Conservation (phyloP, 2,888 invertebrate species). For the Nemurella pictetii region DNA sequence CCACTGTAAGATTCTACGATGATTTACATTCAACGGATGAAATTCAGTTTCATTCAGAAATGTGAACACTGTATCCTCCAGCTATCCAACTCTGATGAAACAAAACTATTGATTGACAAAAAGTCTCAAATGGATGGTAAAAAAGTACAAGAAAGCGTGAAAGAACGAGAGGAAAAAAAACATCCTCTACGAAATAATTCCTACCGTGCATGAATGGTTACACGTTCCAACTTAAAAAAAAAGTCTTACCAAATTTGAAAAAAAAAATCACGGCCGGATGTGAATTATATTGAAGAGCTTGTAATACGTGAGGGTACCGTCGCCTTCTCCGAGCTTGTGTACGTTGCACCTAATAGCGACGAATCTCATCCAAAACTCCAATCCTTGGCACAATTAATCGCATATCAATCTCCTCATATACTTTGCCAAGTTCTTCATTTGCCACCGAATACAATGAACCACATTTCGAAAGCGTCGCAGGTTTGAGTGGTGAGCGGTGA, state of each 20-base stretch:
- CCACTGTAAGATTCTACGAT: neutral
- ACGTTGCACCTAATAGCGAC: neutral
- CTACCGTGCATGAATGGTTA: conserved; percentile 37
- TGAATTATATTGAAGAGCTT: conserved; percentile 31
- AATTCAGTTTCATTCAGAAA: conserved; percentile 28
- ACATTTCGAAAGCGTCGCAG: neutral
- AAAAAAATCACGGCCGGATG: conserved; percentile 31
- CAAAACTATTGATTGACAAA: conserved; percentile 31
- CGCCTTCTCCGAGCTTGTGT: neutral
- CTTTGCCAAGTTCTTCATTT: too few species aligned
- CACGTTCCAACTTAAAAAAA: conserved; percentile 33
- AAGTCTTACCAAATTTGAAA: conserved; percentile 32
- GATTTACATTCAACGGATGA: neutral
- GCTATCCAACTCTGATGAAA: neutral
- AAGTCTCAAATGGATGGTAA: neutral
- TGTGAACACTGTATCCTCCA: conserved; percentile 10
- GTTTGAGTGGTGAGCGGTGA: neutral
- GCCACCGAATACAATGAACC: neutral
- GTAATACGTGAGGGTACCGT: conserved; percentile 1
- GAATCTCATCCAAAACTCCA: neutral
- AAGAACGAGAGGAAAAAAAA: conserved; percentile 22
- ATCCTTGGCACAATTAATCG: neutral
- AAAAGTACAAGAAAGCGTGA: conserved; percentile 25
- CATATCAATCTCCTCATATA: too few species aligned
- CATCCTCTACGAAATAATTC: conserved; percentile 29